Evolutionary conservation across 2,113 vertebrate species (phyloP), one percentile per base, ranked within the genome.

Genomic region (Lophotis ruficrista): DNA sequence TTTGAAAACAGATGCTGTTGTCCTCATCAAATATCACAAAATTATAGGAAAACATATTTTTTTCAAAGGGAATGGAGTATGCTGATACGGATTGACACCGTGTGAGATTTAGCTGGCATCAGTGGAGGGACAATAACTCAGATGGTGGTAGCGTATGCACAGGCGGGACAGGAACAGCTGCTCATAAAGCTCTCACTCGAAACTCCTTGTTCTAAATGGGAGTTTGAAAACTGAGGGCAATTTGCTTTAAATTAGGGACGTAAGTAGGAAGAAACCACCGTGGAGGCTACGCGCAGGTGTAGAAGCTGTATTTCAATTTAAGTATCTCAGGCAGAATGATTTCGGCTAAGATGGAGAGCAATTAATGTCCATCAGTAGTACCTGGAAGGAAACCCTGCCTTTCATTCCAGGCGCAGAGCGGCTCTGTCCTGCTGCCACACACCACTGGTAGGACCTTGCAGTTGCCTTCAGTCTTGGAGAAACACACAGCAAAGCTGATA

Each of bases 211-310:
- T 73, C 58, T 57, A 33, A 56, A 14, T 6, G 7, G 23, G 28
- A 90, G 15, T 9, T 68, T 41, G 37, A 75, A 89, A 58, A 14
- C 61, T 31, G 43, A 19, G 10, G 16, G 60, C 48, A 31, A 1
- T 64, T 75, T 82, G 12, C 57, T 90, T 83, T 80, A 71, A 10
- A 9, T 80, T 30, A 83, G 48, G 38, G 41, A 69, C 5, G 16
- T 10, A 23, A 69, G 6, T 4, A 28, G 31, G 43, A 37, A 56
- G 54, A 91, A 83, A 14, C 13, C n/a, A 47, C 41, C 45, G 9
- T 0, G 2, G 47, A 72, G 50, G 9, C 16, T 27, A 45, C 0
- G 0, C 2, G 3, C 33, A 72, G 69, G 19, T 58, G 62, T 28
- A 11, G 69, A 79, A 90, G 28, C 58, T 81, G 47, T 54, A 41